Percentiles rank a stretch among this genome's conserved stretches.
These are phyloP conservation scores for Medauroidea extradentata DNA, from an alignment of 1,140 invertebrate species.

Conservation along the genomic window DNA sequence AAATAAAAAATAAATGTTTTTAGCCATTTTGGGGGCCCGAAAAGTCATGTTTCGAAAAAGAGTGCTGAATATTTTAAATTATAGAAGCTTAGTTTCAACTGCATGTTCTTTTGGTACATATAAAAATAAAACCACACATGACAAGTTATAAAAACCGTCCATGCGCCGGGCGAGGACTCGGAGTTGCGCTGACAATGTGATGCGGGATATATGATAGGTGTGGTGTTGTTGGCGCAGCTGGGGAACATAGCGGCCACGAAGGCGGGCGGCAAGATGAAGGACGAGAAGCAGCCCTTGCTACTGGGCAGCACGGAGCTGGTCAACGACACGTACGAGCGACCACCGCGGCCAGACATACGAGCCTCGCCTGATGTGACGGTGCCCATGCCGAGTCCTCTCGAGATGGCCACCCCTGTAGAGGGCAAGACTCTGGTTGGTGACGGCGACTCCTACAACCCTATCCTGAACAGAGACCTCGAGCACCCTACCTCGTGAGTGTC, in stretches of 20 bases:
- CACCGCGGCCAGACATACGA: constrained; percentile 30
- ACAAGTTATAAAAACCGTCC: too few species aligned
- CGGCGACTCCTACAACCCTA: constrained; percentile 49
- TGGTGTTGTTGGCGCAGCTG: too few species aligned
- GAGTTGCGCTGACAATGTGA: too few species aligned
- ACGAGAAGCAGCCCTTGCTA: constrained; percentile 46
- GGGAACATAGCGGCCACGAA: not conserved
- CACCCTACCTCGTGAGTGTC: constrained; percentile 65
- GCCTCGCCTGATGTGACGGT: constrained; percentile 41
- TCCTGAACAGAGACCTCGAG: constrained; percentile 59
- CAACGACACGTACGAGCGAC: constrained; percentile 24
- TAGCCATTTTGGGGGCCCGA: too few species aligned
- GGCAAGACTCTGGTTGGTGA: constrained; percentile 18
- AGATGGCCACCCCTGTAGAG: constrained; percentile 37
- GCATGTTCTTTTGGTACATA: too few species aligned
- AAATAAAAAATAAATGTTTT: too few species aligned
- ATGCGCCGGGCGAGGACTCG: too few species aligned
- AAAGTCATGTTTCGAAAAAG: too few species aligned
- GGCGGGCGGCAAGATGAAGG: constrained; percentile 28
- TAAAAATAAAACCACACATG: too few species aligned
- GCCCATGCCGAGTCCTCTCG: constrained; percentile 34
- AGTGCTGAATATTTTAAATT: too few species aligned
- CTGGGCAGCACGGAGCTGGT: constrained; percentile 19
- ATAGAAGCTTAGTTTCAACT: too few species aligned
- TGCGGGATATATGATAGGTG: too few species aligned